Evolutionary conservation across 2,797 vertebrate species (phyloP).

Genomic region (Propithecus deckenii): DNA sequence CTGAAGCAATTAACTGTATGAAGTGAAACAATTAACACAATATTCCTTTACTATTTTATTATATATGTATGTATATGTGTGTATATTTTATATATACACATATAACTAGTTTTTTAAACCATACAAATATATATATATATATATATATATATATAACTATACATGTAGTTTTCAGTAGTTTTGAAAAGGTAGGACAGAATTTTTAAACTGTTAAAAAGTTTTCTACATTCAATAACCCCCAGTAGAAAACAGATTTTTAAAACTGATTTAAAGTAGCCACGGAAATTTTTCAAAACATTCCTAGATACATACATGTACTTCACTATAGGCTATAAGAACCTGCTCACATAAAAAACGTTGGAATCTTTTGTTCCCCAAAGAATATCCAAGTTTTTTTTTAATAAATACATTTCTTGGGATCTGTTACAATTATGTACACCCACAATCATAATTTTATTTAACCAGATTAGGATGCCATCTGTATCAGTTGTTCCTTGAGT

Average conservation of each 20-base stretch:
- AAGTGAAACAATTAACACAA: neutral
- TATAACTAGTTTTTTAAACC: neutral
- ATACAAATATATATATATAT: neutral
- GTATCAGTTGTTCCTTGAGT: neutral
- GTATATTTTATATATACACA: neutral
- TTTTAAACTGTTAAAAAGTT: neutral
- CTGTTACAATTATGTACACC: neutral
- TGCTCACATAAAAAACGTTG: neutral
- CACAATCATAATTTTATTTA: neutral
- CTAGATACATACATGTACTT: neutral
- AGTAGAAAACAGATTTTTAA: neutral
- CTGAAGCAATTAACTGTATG: neutral
- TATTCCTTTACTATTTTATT: neutral
- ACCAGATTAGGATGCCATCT: neutral
- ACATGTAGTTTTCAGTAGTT: neutral
- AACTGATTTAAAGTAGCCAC: neutral
- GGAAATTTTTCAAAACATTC: slow-evolving; percentile 3
- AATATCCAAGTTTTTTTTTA: neutral
- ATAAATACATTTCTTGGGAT: neutral
- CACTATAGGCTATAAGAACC: neutral
- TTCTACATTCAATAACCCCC: neutral
- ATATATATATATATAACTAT: neutral
- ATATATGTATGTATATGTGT: neutral
- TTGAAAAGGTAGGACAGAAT: neutral
- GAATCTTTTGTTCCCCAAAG: neutral